Conservation (phyloP, 2,888 invertebrate species). For the Hypsopygia costalis region DNA sequence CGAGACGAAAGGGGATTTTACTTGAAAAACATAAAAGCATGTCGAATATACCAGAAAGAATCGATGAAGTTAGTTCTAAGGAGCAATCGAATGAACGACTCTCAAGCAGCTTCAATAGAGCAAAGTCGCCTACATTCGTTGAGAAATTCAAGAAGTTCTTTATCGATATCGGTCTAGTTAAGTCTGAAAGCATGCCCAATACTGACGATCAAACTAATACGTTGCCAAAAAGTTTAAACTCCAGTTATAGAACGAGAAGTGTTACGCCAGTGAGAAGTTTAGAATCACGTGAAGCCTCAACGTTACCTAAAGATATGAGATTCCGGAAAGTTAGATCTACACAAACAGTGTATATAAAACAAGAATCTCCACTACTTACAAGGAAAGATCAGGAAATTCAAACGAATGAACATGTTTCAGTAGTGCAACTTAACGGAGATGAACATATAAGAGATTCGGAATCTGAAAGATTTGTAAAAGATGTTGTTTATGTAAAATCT, state of each 20-base stretch:
- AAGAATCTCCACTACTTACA: slow-evolving; percentile 45
- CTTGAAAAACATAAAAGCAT: slow-evolving; percentile 68
- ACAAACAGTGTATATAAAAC: slow-evolving; percentile 64
- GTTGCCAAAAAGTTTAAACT: slow-evolving; percentile 57
- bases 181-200: slow-evolving; percentile 40
- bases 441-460: slow-evolving; percentile 46
- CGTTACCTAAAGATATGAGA: slow-evolving; percentile 70
- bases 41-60: slow-evolving; percentile 66
- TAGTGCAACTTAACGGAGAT: slow-evolving; percentile 62
- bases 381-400: slow-evolving; percentile 39
- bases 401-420: slow-evolving; percentile 60
- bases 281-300: slow-evolving; percentile 56
- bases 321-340: slow-evolving; percentile 66
- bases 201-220: slow-evolving; percentile 36
- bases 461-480: slow-evolving; percentile 48
- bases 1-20: slow-evolving; percentile 39
- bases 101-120: slow-evolving; percentile 59
- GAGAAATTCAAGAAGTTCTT: slow-evolving; percentile 74
- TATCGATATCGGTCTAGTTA: slow-evolving; percentile 62
- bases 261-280: slow-evolving; percentile 43
- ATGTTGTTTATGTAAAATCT: slow-evolving; percentile 54
- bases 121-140: slow-evolving; percentile 69
- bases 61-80: slow-evolving; percentile 54
- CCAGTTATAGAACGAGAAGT: slow-evolving; percentile 58
- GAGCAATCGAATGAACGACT: slow-evolving; percentile 57